A percentile compares a stretch with the other conserved stretches of the same genome.
phyloP scores from a whole-genome alignment of 2,113 vertebrate species.

The Bucco capensis region DNA sequence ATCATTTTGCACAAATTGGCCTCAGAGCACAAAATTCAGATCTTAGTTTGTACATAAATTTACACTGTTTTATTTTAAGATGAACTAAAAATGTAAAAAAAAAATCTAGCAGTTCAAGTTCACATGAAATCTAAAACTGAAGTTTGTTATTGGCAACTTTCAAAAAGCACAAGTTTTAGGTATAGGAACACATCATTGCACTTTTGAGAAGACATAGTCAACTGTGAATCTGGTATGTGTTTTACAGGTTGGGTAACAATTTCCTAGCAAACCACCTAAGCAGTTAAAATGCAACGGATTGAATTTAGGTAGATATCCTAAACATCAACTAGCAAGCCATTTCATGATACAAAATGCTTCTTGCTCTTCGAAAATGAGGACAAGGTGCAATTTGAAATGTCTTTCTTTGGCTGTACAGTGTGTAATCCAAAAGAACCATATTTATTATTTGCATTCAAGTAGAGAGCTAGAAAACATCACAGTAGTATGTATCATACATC shows the following conservation, averaged over 20 bases:
- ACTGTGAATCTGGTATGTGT: not conserved
- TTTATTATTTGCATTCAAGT: not conserved
- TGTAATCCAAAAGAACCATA: not conserved
- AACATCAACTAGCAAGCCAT: constrained; percentile 22
- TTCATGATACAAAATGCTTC: constrained; percentile 15
- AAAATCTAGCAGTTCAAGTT: not conserved
- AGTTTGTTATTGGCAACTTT: not conserved
- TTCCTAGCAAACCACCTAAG: not conserved
- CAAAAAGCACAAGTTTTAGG: not conserved
- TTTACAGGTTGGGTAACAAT: not conserved
- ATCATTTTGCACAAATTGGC: not conserved
- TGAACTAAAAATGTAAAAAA: not conserved
- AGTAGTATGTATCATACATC: not conserved
- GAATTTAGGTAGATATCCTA: constrained; percentile 10
- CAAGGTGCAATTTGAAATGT: constrained; percentile 24
- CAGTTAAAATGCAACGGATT: not conserved
- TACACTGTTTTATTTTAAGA: not conserved
- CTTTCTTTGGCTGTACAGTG: not conserved
- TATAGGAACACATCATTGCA: not conserved
- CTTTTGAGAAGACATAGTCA: not conserved
- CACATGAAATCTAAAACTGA: not conserved
- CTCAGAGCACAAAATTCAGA: not conserved
- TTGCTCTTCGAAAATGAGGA: not conserved
- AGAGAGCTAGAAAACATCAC: not conserved
- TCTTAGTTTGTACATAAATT: not conserved